A percentile compares a stretch with the other conserved stretches of the same genome.
phyloP scores from a whole-genome alignment of 2,113 vertebrate species.

The Pseudorasbora parva region DNA sequence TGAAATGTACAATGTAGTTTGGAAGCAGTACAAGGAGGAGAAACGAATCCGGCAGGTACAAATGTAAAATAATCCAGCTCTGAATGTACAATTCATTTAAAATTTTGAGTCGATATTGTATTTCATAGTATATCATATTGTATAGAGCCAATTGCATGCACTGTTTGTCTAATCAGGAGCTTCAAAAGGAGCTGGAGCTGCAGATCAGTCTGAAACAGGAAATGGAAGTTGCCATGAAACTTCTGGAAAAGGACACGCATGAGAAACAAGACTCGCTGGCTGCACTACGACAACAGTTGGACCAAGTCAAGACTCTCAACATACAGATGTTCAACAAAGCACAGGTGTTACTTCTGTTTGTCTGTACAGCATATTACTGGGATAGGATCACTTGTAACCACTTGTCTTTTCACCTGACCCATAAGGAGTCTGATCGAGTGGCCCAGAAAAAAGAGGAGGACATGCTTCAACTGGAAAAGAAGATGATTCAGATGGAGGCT shows the following conservation, averaged over 20 bases:
- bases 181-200: conserved; percentile 92
- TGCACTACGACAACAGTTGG: conserved; percentile 89
- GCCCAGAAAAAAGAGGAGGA: conserved; percentile 86
- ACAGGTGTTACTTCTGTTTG: conserved; percentile 77
- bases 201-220: conserved; percentile 95
- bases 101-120: background rate
- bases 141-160: background rate
- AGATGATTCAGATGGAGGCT: conserved; percentile 84
- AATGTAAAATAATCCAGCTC: conserved; percentile 3
- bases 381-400: background rate
- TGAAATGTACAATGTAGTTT: conserved; percentile 96
- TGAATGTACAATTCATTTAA: background rate
- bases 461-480: conserved; percentile 83
- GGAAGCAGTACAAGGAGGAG: conserved; percentile 95
- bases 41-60: conserved; percentile 88
- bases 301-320: conserved; percentile 95
- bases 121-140: background rate
- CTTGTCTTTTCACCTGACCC: background rate
- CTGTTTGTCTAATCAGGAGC: conserved; percentile 77
- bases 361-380: background rate
- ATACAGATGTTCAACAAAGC: conserved; percentile 96
- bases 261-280: conserved; percentile 94
- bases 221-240: conserved; percentile 98
- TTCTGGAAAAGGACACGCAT: conserved; percentile 95
- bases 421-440: conserved; percentile 81